These are phyloP conservation scores for Rhingia rostrata DNA, from an alignment of 2,888 invertebrate species.

Conservation along the genomic window DNA sequence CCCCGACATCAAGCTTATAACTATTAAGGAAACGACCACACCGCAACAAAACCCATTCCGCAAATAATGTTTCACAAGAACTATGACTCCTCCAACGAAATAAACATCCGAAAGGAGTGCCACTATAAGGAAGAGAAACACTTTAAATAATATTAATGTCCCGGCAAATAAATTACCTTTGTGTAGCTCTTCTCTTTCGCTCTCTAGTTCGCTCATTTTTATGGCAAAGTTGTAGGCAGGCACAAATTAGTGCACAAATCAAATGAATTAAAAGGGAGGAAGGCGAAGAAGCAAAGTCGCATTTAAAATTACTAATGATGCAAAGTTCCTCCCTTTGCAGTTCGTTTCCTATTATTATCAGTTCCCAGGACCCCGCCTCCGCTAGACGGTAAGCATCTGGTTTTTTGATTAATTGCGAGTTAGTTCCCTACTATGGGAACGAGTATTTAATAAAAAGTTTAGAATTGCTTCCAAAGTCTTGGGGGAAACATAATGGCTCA, in stretches of 20 bases:
- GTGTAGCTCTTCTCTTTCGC: conserved; percentile 20
- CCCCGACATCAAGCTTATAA: conserved; percentile 66
- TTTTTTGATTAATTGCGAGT: conserved; percentile 68
- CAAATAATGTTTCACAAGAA: conserved; percentile 67
- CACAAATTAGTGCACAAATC: conserved; percentile 73
- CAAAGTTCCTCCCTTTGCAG: conserved; percentile 59
- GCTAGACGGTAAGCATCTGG: conserved; percentile 58
- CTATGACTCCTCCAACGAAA: conserved; percentile 54
- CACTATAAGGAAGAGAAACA: conserved; percentile 61
- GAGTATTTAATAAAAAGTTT: conserved; percentile 68
- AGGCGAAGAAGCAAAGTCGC: conserved; percentile 43
- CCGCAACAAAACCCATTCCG: conserved; percentile 62
- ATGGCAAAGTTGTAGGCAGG: conserved; percentile 68
- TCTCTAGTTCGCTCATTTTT: conserved; percentile 47
- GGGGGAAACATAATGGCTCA: conserved; percentile 56
- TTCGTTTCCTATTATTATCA: conserved; percentile 66
- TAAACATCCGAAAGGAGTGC: conserved; percentile 72
- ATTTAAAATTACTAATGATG: conserved; percentile 74
- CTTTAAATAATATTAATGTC: conserved; percentile 74
- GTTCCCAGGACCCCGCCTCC: conserved; percentile 50
- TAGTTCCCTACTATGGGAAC: conserved; percentile 51
- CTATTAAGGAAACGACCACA: conserved; percentile 64
- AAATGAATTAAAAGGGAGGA: conserved; percentile 64
- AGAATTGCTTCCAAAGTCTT: conserved; percentile 47
- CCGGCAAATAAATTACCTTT: conserved; percentile 73